These are phyloP conservation scores for Stegophylla sp. DNA, from an alignment of 2,888 invertebrate species.

Conservation along the genomic window DNA sequence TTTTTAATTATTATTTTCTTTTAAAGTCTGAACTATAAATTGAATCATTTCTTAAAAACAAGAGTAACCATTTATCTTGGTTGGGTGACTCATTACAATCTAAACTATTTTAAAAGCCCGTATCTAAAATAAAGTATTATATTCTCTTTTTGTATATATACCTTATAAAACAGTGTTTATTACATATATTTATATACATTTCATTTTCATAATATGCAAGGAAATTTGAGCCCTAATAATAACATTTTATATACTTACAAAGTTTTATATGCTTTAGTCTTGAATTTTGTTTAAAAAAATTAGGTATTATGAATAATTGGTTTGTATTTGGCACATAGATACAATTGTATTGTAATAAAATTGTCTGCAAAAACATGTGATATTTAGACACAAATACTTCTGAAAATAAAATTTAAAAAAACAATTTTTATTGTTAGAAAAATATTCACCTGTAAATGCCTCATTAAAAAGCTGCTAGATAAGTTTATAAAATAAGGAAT, in stretches of 20 bases:
- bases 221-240: background rate
- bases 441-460: background rate
- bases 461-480: background rate
- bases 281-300: background rate
- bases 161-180: too few species aligned
- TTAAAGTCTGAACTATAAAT: too few species aligned
- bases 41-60: too few species aligned
- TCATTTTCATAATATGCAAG: too few species aligned
- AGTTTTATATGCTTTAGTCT: conserved; percentile 4
- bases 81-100: too few species aligned
- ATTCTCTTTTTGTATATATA: too few species aligned
- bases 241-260: background rate
- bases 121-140: too few species aligned
- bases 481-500: background rate
- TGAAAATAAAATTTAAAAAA: conserved; percentile 5
- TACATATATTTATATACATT: too few species aligned
- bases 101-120: too few species aligned
- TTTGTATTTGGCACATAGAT: background rate
- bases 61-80: too few species aligned
- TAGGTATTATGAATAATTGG: background rate
- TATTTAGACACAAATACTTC: too few species aligned
- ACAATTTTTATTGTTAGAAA: background rate
- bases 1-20: too few species aligned
- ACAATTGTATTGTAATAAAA: background rate
- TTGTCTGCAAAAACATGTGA: background rate